Conservation (phyloP, 2,113 vertebrate species). For the Oncorhynchus masou region DNA sequence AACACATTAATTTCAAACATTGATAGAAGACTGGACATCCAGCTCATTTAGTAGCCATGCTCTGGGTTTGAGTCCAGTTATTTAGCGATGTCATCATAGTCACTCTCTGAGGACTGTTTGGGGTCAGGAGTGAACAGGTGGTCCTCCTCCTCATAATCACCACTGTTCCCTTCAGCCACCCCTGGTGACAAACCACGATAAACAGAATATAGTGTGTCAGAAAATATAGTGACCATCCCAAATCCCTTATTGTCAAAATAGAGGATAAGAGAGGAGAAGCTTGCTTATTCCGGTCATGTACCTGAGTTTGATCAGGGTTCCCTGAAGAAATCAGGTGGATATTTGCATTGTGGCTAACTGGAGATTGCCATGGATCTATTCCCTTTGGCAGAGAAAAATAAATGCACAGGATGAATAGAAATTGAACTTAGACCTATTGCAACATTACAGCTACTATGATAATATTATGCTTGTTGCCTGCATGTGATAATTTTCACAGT, state of each 20-base stretch:
- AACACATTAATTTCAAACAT: too few species aligned
- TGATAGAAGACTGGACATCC: too few species aligned
- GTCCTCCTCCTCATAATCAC: slow-evolving; percentile 21
- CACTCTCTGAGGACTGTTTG: slow-evolving; percentile 22
- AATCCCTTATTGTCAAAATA: rapidly evolving
- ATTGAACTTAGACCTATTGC: not conserved
- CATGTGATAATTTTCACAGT: too few species aligned
- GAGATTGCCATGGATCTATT: not conserved
- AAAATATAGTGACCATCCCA: not conserved
- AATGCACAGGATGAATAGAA: not conserved
- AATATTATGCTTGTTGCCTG: too few species aligned
- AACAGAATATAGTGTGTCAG: not conserved
- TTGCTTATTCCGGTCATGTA: not conserved
- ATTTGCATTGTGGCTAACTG: not conserved
- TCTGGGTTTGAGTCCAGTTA: not conserved
- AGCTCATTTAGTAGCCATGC: too few species aligned
- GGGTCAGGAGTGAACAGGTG: slow-evolving; percentile 43
- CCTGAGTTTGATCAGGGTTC: not conserved
- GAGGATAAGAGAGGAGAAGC: not conserved
- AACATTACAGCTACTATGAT: too few species aligned
- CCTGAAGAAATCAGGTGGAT: not conserved
- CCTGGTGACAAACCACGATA: not conserved
- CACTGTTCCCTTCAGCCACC: not conserved
- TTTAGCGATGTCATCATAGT: slow-evolving; percentile 37
- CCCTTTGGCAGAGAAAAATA: not conserved